phyloP scores from a whole-genome alignment of 2,113 vertebrate genomes.

The Salvator merianae region DNA sequence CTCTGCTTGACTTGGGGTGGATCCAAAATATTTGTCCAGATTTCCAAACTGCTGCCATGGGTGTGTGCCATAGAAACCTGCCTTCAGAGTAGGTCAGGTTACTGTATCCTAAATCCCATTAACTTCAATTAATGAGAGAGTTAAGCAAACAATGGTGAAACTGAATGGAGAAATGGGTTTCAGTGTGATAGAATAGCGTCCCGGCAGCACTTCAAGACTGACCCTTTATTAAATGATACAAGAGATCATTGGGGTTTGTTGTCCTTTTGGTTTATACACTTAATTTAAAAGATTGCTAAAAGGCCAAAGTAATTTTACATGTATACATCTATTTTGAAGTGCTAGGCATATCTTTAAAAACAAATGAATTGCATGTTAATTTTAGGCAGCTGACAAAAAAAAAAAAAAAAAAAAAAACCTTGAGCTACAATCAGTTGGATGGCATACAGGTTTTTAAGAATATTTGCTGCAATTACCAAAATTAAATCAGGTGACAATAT shows the following conservation, averaged over 20 bases:
- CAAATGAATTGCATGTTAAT: neutral
- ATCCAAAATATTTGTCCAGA: too few species aligned
- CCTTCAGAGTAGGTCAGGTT: too few species aligned
- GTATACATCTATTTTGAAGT: neutral
- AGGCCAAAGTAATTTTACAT: neutral
- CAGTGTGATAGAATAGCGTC: neutral
- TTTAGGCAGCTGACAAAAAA: neutral
- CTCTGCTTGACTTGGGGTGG: too few species aligned
- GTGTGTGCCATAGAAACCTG: too few species aligned
- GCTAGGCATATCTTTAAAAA: neutral
- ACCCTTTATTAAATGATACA: neutral
- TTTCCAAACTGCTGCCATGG: too few species aligned
- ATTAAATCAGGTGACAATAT: constrained; percentile 23
- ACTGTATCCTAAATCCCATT: neutral
- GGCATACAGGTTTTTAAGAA: neutral
- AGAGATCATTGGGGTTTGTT: neutral
- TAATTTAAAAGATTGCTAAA: neutral
- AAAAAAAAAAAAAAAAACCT: too few species aligned
- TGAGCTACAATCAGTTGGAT: neutral
- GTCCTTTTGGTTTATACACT: neutral
- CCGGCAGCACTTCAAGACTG: too few species aligned
- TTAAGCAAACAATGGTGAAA: neutral
- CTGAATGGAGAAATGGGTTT: neutral
- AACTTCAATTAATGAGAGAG: neutral
- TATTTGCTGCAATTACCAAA: constrained; percentile 7